Conservation (phyloP, 2,888 invertebrate genomes). For the Drosophila kanekoi region DNA sequence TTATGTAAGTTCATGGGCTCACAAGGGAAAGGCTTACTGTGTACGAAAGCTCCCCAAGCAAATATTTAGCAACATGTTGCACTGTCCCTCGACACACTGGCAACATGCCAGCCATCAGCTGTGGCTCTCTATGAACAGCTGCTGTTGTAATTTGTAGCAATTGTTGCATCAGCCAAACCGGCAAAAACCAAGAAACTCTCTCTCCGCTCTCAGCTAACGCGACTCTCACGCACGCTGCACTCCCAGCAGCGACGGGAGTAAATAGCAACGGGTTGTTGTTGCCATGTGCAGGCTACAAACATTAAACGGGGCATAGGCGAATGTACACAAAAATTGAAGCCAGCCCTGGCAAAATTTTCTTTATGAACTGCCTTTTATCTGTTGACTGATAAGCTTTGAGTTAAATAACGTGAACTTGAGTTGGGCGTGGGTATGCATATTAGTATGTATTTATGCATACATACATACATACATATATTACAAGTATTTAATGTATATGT, state of each 20-base stretch:
- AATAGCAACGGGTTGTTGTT: neutral
- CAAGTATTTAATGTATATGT: neutral
- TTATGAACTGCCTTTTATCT: neutral
- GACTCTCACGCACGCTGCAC: constrained; percentile 39
- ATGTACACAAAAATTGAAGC: constrained; percentile 6
- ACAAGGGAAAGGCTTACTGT: neutral
- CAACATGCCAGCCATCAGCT: constrained; percentile 55
- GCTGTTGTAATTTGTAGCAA: constrained; percentile 65
- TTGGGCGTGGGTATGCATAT: no score
- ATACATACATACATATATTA: neutral
- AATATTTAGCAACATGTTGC: constrained; percentile 49
- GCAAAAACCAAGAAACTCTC: constrained; percentile 1
- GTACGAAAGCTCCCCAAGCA: neutral
- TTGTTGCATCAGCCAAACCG: constrained; percentile 75
- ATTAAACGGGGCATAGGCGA: constrained; percentile 4
- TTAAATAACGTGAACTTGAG: neutral
- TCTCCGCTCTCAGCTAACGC: neutral
- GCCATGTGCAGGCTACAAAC: constrained; percentile 27
- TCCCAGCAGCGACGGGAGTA: neutral
- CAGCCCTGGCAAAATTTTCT: neutral
- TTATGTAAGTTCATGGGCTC: constrained; percentile 9
- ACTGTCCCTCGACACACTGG: constrained; percentile 5
- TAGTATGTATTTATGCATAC: neutral
- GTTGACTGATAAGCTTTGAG: neutral
- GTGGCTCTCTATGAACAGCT: constrained; percentile 31